phyloP scores from a whole-genome alignment of 2,888 invertebrate species.

The Pachycephus smyrnensis region DNA sequence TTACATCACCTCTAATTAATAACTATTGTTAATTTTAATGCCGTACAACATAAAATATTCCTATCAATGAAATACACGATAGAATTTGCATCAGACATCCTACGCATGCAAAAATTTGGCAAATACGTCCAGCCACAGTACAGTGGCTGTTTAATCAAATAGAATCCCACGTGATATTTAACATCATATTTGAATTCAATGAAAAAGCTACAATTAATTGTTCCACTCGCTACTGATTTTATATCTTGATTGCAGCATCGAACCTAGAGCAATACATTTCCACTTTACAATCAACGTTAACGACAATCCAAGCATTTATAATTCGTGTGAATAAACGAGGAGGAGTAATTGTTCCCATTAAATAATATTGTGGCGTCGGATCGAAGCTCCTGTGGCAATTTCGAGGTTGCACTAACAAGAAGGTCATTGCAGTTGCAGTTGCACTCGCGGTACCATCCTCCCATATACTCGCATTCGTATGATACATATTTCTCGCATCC shows the following conservation, averaged over 20 bases:
- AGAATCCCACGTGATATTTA: background rate
- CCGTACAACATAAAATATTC: background rate
- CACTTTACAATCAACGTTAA: background rate
- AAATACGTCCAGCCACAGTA: background rate
- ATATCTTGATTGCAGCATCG: background rate
- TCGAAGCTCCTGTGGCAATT: background rate
- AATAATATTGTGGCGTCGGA: background rate
- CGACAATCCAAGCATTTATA: background rate
- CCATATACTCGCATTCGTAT: background rate
- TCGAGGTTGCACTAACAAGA: background rate
- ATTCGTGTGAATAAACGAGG: background rate
- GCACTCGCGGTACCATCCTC: background rate
- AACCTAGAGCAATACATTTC: background rate
- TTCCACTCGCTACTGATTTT: background rate
- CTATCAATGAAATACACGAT: background rate
- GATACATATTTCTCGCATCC: background rate
- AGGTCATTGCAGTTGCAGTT: background rate
- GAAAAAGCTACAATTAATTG: background rate
- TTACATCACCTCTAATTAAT: background rate
- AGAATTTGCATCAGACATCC: background rate
- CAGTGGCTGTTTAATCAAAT: background rate
- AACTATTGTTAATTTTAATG: background rate
- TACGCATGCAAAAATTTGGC: background rate
- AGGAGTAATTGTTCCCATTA: background rate
- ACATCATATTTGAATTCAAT: background rate